Base-by-base conservation (phyloP, 2,113 vertebrate genomes). In the Cavia porcellus region DNA sequence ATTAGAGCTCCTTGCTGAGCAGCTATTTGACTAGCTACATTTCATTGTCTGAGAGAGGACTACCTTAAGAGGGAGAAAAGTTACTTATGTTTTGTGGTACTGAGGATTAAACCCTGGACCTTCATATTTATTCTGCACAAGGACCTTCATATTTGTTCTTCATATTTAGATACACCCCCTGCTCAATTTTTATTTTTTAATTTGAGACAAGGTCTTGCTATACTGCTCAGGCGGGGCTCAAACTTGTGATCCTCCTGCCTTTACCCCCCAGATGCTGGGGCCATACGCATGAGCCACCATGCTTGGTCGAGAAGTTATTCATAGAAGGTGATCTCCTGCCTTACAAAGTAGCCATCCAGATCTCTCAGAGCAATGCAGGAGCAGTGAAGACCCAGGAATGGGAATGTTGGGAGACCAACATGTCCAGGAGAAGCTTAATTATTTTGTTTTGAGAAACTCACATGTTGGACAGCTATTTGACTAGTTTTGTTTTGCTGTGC, bases 361-460 rank as follows among this genome's bases (percentile, higher is more conserved):
- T 28, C 38, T 85, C 25, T 45, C 17, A 52, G 61, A 83, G 20
- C 35, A 42, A 12, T 28, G 4, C 64, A 14, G 13, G 28, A 19
- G 30, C 13, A 55, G 24, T 47, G n/a, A 55, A 72, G 13, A 59
- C 20, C 19, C 81, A 59, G 22, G 9, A n/a, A n/a, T n/a, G n/a
- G n/a, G n/a, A n/a, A n/a, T n/a, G n/a, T n/a, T n/a, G 22, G 42
- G 2, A 47, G 32, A 59, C 72, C 7, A 0, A 35, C 11, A 50
- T 45, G 72, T 93, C 42, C 1, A 1, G 11, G 77, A 66, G 50
- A 89, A 61, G 47, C 25, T 57, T 57, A 8, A 42, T 20, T 50
- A 11, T 50, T 77, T 81, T 64, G 45, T 64, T 88, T 92, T 64
- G 68, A 75, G 81, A 94, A 30, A 80, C 52, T 83, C 86, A 62